Evolutionary conservation across 2,797 vertebrate species (phyloP).

Genomic region (Enteromius fasciolatus): DNA sequence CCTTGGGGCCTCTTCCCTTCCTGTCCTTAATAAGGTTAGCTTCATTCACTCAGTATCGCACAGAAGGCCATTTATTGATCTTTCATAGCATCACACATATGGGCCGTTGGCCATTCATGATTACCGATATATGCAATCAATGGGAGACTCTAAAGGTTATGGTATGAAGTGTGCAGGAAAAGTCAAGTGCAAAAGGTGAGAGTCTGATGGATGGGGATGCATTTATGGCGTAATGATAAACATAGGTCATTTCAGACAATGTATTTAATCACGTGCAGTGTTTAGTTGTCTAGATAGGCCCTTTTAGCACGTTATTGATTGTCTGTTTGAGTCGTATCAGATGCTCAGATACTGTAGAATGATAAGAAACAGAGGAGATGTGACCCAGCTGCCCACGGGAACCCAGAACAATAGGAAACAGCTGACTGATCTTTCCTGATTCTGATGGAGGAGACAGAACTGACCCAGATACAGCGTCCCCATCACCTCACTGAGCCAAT

Average conservation of each 20-base stretch:
- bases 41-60: constrained; percentile 44
- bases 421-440: constrained; percentile 67
- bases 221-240: constrained; percentile 15
- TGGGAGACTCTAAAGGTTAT: neutral
- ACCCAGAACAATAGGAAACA: constrained; percentile 70
- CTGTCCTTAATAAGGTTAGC: constrained; percentile 50
- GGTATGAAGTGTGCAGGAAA: neutral
- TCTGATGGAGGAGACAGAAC: constrained; percentile 60
- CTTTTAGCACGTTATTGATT: constrained; percentile 36
- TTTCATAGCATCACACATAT: constrained; percentile 9
- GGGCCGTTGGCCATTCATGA: constrained; percentile 18
- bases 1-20: constrained; percentile 37
- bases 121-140: constrained; percentile 1
- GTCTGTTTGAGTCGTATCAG: constrained; percentile 35
- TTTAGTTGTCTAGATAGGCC: constrained; percentile 20
- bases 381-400: constrained; percentile 66
- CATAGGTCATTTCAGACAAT: neutral
- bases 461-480: constrained; percentile 74
- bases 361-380: constrained; percentile 30
- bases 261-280: constrained; percentile 29
- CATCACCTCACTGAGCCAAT: constrained; percentile 67
- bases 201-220: neutral
- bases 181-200: constrained; percentile 31
- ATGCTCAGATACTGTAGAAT: constrained; percentile 37
- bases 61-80: constrained; percentile 52